Evolutionary conservation across 2,888 invertebrate genomes (phyloP).

Genomic region (Atrina japonica): DNA sequence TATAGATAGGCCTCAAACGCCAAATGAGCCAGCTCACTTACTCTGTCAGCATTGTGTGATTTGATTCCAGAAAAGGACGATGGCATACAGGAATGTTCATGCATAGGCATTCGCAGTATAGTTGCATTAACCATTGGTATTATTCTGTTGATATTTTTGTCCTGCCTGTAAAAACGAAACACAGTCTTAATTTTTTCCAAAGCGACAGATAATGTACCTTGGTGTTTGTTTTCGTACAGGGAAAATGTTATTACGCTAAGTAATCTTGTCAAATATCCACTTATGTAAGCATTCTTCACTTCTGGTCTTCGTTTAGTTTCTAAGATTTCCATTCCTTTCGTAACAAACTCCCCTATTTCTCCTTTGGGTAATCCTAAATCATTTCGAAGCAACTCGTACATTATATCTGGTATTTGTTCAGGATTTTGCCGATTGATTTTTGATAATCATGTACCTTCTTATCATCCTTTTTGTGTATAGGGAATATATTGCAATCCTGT

Average conservation of each 20-base stretch:
- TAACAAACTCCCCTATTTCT: no score
- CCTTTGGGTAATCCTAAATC: constrained; percentile 13
- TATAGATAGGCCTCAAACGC: constrained; percentile 25
- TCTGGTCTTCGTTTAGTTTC: neutral
- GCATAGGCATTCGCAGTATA: neutral
- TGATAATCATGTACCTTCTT: neutral
- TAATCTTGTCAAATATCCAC: constrained; percentile 32
- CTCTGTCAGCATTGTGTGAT: neutral
- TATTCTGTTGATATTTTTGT: constrained; percentile 22
- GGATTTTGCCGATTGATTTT: neutral
- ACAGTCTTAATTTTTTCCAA: constrained; percentile 6
- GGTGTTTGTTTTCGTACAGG: constrained; percentile 25
- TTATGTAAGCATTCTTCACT: constrained; percentile 15
- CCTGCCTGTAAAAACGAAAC: neutral
- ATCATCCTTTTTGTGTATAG: constrained; percentile 21
- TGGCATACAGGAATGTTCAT: no score
- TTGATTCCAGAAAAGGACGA: neutral
- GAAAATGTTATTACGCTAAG: constrained; percentile 28
- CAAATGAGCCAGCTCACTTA: constrained; percentile 13
- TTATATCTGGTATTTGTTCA: constrained; percentile 1
- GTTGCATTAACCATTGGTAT: constrained; percentile 31
- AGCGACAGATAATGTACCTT: constrained; percentile 2
- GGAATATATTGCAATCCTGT: constrained; percentile 36
- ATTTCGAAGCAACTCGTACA: neutral
- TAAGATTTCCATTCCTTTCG: neutral